Conservation (phyloP, 2,113 vertebrate species). For the Climacteris rufus region DNA sequence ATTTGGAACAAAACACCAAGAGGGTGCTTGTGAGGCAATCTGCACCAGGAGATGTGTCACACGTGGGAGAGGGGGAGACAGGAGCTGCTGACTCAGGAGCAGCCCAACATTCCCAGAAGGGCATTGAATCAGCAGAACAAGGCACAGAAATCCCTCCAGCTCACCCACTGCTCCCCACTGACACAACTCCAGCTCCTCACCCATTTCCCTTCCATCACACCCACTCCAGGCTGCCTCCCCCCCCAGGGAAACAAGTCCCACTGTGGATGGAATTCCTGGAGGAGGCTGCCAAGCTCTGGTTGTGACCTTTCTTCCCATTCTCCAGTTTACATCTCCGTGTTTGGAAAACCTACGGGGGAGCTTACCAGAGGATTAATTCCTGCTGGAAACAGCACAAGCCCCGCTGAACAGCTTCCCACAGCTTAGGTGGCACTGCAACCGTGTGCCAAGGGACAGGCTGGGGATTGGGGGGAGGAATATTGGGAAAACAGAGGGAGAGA, state of each 20-base stretch:
- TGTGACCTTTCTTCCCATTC: not conserved
- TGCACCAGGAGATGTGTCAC: not conserved
- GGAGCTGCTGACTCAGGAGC: not conserved
- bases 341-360: not conserved
- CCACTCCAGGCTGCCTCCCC: not conserved
- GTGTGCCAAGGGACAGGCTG: not conserved
- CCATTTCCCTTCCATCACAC: not conserved
- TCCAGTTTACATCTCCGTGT: not conserved
- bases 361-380: not conserved
- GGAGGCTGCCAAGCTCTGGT: not conserved
- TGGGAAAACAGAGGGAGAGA: not conserved
- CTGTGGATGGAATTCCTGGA: not conserved
- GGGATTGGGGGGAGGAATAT: too few relatives aligned
- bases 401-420: not conserved
- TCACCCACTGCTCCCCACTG: not conserved
- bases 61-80: not conserved
- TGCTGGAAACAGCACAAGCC: not conserved
- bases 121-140: not conserved
- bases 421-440: not conserved
- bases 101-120: not conserved
- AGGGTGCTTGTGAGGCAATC: not conserved
- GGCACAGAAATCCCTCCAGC: not conserved
- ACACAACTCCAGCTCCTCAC: not conserved
- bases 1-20: not conserved
- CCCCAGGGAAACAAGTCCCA: not conserved